Conservation (phyloP, 2,113 vertebrate genomes). For the Corythaixoides concolor region DNA sequence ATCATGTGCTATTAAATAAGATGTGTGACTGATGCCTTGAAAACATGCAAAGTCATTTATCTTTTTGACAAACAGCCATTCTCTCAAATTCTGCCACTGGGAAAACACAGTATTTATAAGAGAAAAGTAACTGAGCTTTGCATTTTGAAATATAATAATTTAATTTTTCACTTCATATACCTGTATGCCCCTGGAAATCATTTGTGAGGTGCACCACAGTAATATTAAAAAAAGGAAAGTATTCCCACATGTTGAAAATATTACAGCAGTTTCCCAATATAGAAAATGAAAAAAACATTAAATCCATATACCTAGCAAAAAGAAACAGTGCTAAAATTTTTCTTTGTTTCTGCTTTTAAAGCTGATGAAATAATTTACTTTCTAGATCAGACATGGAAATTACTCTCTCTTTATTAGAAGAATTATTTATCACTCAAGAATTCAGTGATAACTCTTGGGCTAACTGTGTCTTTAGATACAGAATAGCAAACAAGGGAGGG, state of each 20-base stretch:
- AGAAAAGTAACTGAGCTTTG: not conserved
- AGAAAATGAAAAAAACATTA: not conserved
- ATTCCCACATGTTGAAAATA: not conserved
- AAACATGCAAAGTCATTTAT: not conserved
- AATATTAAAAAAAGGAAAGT: not conserved
- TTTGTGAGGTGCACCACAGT: not conserved
- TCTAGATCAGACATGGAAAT: not conserved
- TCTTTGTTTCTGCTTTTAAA: not conserved
- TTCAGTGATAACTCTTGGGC: not conserved
- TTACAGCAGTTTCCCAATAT: not conserved
- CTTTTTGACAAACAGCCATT: not conserved
- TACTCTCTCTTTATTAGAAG: not conserved
- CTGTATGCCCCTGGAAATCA: not conserved
- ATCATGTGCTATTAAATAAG: not conserved
- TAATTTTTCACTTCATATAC: not conserved
- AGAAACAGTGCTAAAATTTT: not conserved
- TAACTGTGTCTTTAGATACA: not conserved
- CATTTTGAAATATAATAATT: not conserved
- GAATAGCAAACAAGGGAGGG: not conserved
- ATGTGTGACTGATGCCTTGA: not conserved
- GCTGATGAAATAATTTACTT: not conserved
- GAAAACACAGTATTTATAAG: not conserved
- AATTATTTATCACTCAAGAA: not conserved
- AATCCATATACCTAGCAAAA: not conserved
- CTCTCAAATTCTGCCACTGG: not conserved